A percentile compares a stretch with the other conserved stretches of the same genome.
Conservation (phyloP, 2,113 vertebrate species). For the Astur gentilis region DNA sequence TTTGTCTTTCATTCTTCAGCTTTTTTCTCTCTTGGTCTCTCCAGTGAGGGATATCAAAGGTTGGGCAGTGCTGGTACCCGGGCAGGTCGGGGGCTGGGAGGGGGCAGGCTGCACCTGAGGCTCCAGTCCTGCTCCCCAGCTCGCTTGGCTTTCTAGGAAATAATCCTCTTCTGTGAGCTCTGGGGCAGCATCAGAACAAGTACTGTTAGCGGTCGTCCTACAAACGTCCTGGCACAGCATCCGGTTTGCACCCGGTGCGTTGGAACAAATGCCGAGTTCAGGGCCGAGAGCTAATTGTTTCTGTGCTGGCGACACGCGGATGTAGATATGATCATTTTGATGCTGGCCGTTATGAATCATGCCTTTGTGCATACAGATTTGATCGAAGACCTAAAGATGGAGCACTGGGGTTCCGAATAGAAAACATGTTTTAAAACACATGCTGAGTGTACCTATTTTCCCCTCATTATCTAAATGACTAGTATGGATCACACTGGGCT, state of each 20-base stretch:
- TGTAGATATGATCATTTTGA: neutral
- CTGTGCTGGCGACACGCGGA: neutral
- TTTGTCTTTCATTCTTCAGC: neutral
- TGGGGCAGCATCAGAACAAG: accelerated
- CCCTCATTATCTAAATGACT: neutral
- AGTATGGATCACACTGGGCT: neutral
- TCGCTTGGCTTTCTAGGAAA: neutral
- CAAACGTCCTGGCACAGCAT: neutral
- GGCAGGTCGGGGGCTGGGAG: conserved; percentile 38
- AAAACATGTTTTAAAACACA: neutral
- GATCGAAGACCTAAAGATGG: conserved; percentile 43
- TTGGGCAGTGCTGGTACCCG: accelerated
- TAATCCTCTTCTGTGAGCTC: neutral
- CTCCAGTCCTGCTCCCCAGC: neutral
- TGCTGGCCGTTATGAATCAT: neutral
- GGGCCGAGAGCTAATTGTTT: neutral
- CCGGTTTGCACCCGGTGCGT: accelerated
- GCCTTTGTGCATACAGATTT: neutral
- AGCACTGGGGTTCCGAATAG: conserved; percentile 1
- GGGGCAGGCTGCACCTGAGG: conserved; percentile 40
- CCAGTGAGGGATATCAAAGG: accelerated
- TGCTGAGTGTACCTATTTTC: neutral
- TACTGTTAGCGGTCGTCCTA: neutral
- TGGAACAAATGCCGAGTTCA: accelerated
- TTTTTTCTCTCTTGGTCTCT: neutral